Evolutionary conservation across 2,888 invertebrate genomes (phyloP).

Genomic region (Acanthosoma haemorrhoidale): DNA sequence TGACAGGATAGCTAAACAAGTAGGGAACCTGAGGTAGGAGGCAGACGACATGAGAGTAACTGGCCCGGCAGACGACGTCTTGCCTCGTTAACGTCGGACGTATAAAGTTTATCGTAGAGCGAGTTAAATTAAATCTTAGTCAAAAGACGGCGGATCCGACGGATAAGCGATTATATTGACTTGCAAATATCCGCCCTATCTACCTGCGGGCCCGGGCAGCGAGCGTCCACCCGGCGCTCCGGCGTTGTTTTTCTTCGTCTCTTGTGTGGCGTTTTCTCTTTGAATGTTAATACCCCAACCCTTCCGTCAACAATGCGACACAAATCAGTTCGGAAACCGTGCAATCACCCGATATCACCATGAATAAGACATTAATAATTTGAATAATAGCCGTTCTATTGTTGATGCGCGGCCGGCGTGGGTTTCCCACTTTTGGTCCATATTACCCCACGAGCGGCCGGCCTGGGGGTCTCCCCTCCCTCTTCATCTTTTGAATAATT

Average conservation of each 20-base stretch:
- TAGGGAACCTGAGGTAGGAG: neutral
- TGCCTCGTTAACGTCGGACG: conserved; percentile 1
- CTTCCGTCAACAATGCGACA: conserved; percentile 14
- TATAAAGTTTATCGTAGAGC: neutral
- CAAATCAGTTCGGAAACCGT: conserved; percentile 10
- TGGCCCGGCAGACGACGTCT: conserved; percentile 14
- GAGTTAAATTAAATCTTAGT: conserved; percentile 12
- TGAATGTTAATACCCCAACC: conserved; percentile 11
- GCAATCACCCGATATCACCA: conserved; percentile 4
- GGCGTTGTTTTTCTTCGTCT: conserved; percentile 5
- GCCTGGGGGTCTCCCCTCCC: neutral
- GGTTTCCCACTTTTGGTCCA: neutral
- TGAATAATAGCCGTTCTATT: conserved; percentile 5
- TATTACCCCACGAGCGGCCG: neutral
- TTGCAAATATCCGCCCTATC: neutral
- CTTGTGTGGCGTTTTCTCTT: neutral
- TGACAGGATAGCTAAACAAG: conserved; percentile 1
- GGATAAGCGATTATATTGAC: conserved; percentile 12
- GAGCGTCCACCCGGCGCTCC: no score
- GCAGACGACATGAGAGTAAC: neutral
- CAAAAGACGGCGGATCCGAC: conserved; percentile 8
- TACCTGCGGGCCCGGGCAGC: neutral
- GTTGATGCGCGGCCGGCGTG: neutral
- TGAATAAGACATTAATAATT: conserved; percentile 14
- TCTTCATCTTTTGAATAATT: conserved; percentile 12